Conservation (phyloP, 2,888 invertebrate genomes). For the Erynnis tages region DNA sequence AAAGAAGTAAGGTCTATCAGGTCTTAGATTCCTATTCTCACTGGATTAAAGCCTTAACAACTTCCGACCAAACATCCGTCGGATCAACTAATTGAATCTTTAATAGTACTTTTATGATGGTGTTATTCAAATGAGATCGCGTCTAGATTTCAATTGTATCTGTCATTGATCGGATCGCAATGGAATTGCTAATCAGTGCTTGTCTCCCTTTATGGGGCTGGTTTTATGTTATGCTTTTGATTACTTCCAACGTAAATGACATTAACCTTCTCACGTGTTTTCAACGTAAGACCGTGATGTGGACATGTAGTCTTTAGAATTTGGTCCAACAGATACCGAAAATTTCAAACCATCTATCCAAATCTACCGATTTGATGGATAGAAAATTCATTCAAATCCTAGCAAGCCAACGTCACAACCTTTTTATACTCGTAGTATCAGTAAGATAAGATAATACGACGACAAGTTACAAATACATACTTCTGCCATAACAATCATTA, state of each 20-base stretch:
- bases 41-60: slow-evolving; percentile 31
- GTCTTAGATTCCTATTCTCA: slow-evolving; percentile 20
- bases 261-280: too few species aligned
- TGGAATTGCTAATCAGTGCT: background rate
- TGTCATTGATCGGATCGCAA: background rate
- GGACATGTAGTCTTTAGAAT: too few species aligned
- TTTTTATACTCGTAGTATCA: too few species aligned
- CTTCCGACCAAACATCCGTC: slow-evolving; percentile 35
- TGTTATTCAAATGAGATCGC: slow-evolving; percentile 50
- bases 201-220: background rate
- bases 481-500: too few species aligned
- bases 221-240: background rate
- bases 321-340: too few species aligned
- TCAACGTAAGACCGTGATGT: too few species aligned
- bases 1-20: background rate
- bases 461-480: too few species aligned
- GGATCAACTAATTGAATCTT: slow-evolving; percentile 49
- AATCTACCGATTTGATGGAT: too few species aligned
- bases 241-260: background rate
- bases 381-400: too few species aligned
- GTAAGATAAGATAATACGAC: too few species aligned
- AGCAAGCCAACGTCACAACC: too few species aligned
- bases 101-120: slow-evolving; percentile 51
- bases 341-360: too few species aligned
- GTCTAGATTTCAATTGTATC: background rate